Evolutionary conservation across 2,113 vertebrate genomes (phyloP).

Genomic region (Microcebus jonahi): DNA sequence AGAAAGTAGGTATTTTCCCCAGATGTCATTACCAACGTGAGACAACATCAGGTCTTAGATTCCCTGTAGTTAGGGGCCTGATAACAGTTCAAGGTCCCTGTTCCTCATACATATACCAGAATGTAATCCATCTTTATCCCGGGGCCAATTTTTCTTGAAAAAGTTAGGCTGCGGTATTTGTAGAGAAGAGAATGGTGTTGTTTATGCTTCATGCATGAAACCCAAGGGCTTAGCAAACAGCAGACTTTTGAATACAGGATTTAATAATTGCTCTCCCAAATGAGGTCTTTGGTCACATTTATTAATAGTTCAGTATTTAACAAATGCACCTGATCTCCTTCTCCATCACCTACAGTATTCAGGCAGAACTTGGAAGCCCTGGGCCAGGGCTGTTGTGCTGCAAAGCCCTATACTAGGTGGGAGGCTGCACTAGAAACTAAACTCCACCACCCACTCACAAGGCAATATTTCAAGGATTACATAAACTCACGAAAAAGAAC

Average conservation of each 20-base stretch:
- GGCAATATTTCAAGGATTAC: background rate
- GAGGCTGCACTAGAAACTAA: background rate
- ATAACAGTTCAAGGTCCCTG: background rate
- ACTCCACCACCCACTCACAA: background rate
- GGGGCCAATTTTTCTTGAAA: background rate
- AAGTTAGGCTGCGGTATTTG: background rate
- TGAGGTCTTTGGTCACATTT: background rate
- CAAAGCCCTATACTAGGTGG: background rate
- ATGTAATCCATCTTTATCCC: background rate
- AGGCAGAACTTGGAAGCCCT: background rate
- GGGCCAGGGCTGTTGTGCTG: background rate
- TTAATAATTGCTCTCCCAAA: background rate
- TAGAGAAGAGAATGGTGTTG: background rate
- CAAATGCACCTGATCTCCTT: background rate
- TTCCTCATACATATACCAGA: background rate
- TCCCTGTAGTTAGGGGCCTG: background rate
- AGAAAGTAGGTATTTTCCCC: constrained; percentile 74
- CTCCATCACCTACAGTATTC: background rate
- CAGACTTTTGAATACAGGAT: constrained; percentile 15
- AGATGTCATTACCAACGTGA: constrained; percentile 49
- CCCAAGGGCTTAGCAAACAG: background rate
- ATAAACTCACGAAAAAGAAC: background rate
- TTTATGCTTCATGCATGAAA: background rate
- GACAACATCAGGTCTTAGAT: constrained; percentile 48
- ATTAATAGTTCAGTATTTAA: constrained; percentile 10